Percentiles rank a stretch among this genome's conserved stretches.
These are phyloP conservation scores for Cyprinus carpio DNA, from an alignment of 2,113 vertebrate species.

Conservation along the genomic window DNA sequence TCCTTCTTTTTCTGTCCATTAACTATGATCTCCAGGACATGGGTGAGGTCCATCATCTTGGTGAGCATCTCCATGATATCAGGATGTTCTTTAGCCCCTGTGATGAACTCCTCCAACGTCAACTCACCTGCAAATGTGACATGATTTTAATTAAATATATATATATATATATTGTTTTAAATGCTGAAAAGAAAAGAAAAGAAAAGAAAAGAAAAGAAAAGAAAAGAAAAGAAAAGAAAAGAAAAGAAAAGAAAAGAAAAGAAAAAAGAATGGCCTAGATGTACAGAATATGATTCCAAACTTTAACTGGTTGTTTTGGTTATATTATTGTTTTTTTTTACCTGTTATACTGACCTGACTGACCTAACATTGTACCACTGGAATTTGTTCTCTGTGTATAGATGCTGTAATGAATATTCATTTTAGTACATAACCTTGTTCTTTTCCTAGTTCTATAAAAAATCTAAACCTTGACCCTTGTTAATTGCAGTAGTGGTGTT, in stretches of 20 bases:
- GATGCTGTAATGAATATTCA: neutral
- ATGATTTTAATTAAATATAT: neutral
- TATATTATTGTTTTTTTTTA: no score
- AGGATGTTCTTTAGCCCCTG: conserved; percentile 75
- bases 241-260: no score
- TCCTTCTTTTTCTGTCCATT: conserved; percentile 68
- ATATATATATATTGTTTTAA: no score
- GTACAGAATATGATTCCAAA: no score
- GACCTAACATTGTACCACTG: no score
- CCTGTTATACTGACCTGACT: no score
- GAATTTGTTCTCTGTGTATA: neutral
- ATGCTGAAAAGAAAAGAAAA: no score
- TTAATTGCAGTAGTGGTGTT: neutral
- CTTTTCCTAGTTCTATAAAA: neutral
- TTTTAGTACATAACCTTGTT: neutral
- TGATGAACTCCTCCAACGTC: conserved; percentile 87
- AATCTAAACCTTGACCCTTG: neutral
- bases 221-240: no score
- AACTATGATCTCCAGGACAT: conserved; percentile 82
- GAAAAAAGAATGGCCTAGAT: no score
- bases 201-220: no score
- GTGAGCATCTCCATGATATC: conserved; percentile 83
- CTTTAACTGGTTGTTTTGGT: no score
- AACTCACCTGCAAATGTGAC: conserved; percentile 77
- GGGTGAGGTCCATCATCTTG: conserved; percentile 86